Evolutionary conservation across 2,888 invertebrate genomes (phyloP), one percentile per base, ranked within the genome.

Genomic region (Drosophila eohydei): DNA sequence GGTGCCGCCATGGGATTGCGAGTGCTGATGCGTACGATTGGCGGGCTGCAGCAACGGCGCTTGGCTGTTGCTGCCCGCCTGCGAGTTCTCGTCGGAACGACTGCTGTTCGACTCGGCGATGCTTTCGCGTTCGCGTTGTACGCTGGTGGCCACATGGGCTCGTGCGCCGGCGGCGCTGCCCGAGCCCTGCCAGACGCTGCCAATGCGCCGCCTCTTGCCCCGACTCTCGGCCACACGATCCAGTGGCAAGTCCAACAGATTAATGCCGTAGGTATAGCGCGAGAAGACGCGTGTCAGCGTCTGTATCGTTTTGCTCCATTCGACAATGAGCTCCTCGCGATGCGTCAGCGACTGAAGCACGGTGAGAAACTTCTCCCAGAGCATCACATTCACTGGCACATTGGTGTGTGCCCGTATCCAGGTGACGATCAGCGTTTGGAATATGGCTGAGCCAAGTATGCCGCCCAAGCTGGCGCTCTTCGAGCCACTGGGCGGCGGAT

Each of bases 231-330:
- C 96, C 52, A 97, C 93, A 40, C 97, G 94, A 87, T 97, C 97
- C 72, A 97, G 91, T 3, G 96, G 97, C 58, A 97, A 93, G 93
- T 98, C 98, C 55, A 96, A 96, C 78, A 99, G 93, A 93, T 99
- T 99, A 77, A 99, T 94, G 80, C 97, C 96, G 92, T 99, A 99
- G 28, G 99, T 98, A 92, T 99, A 98, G 21, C 98, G 95, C 0
- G 98, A 98, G 66, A 99, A 94, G 41, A 99, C 98, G 73, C 98
- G 94, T 0, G 99, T 99, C 79, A 99, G 92, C 0, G 98, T 99
- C 91, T 98, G 98, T 95, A 99, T 96, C n/a, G 98, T 98, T 95
- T 98, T 98, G 95, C 97, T 97, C 98, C 98, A 99, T 92, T 99
- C 98, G 74, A 96, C 96, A 73, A 99, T 97, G 12, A 99, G 94